Base-by-base conservation (phyloP, 1,140 invertebrate species). In the Drosophila busckii region DNA sequence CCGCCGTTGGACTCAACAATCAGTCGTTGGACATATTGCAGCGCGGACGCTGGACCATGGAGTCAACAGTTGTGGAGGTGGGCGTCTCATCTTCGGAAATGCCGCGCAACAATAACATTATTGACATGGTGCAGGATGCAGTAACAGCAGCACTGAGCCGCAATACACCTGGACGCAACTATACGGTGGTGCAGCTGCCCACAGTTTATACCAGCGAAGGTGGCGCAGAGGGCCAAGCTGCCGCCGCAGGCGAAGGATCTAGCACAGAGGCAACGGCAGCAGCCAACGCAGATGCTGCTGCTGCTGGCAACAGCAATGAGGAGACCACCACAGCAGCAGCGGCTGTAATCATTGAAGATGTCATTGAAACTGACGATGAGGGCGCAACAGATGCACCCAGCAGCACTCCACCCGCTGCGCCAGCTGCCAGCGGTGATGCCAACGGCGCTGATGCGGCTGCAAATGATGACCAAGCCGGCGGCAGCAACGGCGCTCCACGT, bases 11-110 rank as follows among this genome's bases (percentile, higher is more conserved):
- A 3, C 46, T 87, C 0, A 86, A 87, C 38, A 87, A 87, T 55
- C 63, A 73, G 15, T 65, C 86, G 0, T 19, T 87, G 38, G 86
- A 87, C 38, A 87, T 87, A 7, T 44, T 87, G 17, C 70, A 86
- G 13, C 86, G 84, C 3, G 85, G 85, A 2, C 82, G 83, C 23
- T 87, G 78, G 68, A 87, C 86, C 28, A 87, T 87, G 86, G 86
- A 87, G 37, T 87, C 86, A 3, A 87, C 86, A 1, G 86, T 87
- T 1, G 80, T 87, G 1, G 86, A 87, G 53, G 86, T 87, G n/a
- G 86, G 86, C 4, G 85, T 87, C 34, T 86, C 86, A 3, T 78
- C 86, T 3, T 62, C 78, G 0, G 86, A 87, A 15, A 34, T 87
- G 46, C 84, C 84, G 8, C 78, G 84, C 49, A 86, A 86, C 50